Conservation (phyloP, 2,797 vertebrate genomes). For the Pelochelys cantorii region DNA sequence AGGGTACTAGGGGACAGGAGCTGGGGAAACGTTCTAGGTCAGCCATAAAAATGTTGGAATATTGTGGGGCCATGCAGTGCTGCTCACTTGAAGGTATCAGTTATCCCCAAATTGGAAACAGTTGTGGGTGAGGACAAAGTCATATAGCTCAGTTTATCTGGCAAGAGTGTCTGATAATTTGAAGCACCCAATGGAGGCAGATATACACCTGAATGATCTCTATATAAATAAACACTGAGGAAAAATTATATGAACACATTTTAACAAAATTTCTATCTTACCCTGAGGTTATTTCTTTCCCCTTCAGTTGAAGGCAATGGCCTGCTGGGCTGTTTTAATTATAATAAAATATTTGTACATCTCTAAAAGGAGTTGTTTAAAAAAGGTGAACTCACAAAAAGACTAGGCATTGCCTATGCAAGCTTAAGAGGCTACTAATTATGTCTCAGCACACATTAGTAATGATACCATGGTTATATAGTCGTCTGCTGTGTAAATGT, state of each 20-base stretch:
- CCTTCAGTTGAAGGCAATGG: neutral
- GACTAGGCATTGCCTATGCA: neutral
- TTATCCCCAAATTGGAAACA: no score
- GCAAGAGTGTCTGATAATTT: neutral
- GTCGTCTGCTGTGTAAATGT: constrained; percentile 25
- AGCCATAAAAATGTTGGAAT: no score
- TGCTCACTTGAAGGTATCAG: no score
- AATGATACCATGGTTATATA: neutral
- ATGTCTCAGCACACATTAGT: neutral
- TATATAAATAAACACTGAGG: neutral
- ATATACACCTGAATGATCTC: neutral
- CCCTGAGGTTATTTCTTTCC: neutral
- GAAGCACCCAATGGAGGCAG: neutral
- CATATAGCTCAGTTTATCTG: neutral
- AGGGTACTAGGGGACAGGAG: no score
- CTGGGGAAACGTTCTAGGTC: no score
- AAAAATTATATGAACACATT: neutral
- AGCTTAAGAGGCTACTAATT: neutral
- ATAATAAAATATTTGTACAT: accelerated
- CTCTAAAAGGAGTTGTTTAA: neutral
- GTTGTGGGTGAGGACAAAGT: no score
- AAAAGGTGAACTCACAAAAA: neutral
- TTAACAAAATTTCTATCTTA: neutral
- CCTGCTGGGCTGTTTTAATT: neutral
- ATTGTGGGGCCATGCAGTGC: no score